These are phyloP conservation scores for Minunthozetes semirufus DNA, from an alignment of 2,888 invertebrate genomes.

Conservation along the genomic window DNA sequence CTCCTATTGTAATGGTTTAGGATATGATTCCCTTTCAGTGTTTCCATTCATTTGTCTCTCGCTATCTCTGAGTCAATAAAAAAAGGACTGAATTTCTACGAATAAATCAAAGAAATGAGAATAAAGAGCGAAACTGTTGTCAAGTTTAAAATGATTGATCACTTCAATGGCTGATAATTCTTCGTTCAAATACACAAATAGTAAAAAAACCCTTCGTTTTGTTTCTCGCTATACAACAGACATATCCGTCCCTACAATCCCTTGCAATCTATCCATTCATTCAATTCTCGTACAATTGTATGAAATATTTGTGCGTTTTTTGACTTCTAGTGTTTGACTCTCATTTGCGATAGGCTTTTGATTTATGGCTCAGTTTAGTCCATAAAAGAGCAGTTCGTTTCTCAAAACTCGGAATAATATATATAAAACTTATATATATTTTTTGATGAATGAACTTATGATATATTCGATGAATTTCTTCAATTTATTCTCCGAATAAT, in stretches of 20 bases:
- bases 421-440: no score
- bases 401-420: no score
- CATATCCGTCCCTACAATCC: not conserved
- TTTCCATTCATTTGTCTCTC: not conserved
- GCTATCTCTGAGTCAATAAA: not conserved
- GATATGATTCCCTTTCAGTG: not conserved
- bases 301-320: not conserved
- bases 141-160: constrained; percentile 4
- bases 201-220: not conserved
- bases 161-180: not conserved
- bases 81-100: no score
- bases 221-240: not conserved
- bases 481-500: constrained; percentile 8
- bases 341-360: not conserved
- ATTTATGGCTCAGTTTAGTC: not conserved
- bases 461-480: constrained; percentile 13
- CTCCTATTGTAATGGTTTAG: not conserved
- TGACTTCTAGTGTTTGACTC: not conserved
- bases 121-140: not conserved
- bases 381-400: no score
- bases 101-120: no score
- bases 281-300: not conserved
- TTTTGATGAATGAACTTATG: constrained; percentile 12
- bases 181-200: not conserved
- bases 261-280: not conserved